phyloP scores from a whole-genome alignment of 2,797 vertebrate genomes.

The Hybognathus amarus region DNA sequence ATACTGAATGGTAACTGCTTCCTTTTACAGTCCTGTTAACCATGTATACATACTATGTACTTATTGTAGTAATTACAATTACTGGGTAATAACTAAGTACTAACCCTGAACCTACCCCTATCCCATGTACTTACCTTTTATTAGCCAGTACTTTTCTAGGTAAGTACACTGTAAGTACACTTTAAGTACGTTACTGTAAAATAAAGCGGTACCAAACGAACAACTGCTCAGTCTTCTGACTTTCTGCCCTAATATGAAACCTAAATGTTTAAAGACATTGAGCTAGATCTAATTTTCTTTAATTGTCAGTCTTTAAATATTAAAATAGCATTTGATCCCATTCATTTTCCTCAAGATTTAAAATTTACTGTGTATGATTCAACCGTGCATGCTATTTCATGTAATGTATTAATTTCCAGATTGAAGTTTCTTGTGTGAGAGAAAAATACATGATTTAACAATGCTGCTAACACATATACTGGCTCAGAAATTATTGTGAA shows the following conservation, averaged over 20 bases:
- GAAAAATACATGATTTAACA: neutral
- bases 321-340: neutral
- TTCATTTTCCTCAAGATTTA: neutral
- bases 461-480: slow-evolving; percentile 10
- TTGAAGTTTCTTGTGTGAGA: neutral
- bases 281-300: neutral
- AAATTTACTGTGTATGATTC: neutral
- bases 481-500: neutral
- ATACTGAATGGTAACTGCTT: too few relatives aligned
- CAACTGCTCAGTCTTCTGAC: neutral
- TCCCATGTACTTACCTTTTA: too few relatives aligned
- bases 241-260: neutral
- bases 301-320: neutral
- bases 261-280: neutral
- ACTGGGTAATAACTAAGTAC: too few relatives aligned
- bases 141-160: too few relatives aligned
- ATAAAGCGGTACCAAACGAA: neutral
- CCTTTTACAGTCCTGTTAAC: too few relatives aligned
- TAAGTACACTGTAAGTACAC: too few relatives aligned
- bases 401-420: neutral
- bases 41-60: too few relatives aligned
- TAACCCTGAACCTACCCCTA: too few relatives aligned
- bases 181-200: too few relatives aligned
- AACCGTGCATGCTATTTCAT: neutral
- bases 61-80: too few relatives aligned